These are phyloP conservation scores for Drosophila miranda DNA, from an alignment of 1,140 invertebrate genomes.

Conservation along the genomic window DNA sequence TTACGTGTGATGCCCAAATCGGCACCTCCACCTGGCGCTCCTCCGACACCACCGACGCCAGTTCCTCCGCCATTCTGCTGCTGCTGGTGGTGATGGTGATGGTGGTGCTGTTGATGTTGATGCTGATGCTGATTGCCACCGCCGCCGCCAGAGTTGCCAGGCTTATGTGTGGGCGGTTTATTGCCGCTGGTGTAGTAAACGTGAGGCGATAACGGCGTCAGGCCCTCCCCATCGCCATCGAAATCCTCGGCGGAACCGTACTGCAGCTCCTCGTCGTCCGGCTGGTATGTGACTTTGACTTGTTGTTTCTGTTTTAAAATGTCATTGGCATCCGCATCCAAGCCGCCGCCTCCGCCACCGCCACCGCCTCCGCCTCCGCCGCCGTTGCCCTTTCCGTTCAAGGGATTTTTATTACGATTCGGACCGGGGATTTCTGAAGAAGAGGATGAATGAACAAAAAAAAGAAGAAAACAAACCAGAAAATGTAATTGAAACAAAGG, in stretches of 20 bases:
- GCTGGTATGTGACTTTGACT: conserved; percentile 82
- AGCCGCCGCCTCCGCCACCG: conserved; percentile 33
- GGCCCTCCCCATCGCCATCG: conserved; percentile 68
- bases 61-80: conserved; percentile 22
- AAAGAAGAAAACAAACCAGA: conserved; percentile 45
- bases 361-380: conserved; percentile 17
- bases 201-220: conserved; percentile 74
- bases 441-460: conserved; percentile 48
- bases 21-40: conserved; percentile 13
- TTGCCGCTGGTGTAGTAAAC: conserved; percentile 77
- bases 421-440: conserved; percentile 84
- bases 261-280: conserved; percentile 79
- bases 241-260: conserved; percentile 81
- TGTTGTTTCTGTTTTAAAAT: conserved; percentile 82
- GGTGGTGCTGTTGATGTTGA: conserved; percentile 62
- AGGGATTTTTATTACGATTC: conserved; percentile 81
- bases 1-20: conserved; percentile 55
- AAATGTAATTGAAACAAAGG: conserved; percentile 74
- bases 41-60: conserved; percentile 12
- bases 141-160: conserved; percentile 32
- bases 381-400: conserved; percentile 60
- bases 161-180: conserved; percentile 76
- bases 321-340: conserved; percentile 80
- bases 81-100: conserved; percentile 62
- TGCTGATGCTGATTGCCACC: conserved; percentile 62